Evolutionary conservation across 1,140 invertebrate species (phyloP), one percentile per base, ranked within the genome.

Genomic region (Drosophila nannoptera): DNA sequence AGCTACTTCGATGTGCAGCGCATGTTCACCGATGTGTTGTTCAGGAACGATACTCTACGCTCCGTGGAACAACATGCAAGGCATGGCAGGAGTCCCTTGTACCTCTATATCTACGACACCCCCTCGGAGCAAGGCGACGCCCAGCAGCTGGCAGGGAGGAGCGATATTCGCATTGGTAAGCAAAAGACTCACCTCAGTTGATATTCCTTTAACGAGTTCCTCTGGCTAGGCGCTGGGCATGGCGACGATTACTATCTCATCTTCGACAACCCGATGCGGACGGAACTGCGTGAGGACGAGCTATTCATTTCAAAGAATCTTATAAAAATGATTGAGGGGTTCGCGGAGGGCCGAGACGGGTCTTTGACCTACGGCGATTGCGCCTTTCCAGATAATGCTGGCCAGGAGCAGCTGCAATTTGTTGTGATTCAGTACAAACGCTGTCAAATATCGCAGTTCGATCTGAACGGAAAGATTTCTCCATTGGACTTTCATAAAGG

Each of bases 21-120:
- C 6, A 73, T 81, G 22, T 78, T 75, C 16, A 81, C 78, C 1
- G 78, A 81, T 63, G 45, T 69, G 1, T 29, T 81, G 0, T 81
- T 81, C 31, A 73, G 60, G 35, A 70, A 73, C 42, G 69, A 63
- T 3, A 46, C 70, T 2, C 9, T 66, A 35, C 22, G 67, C 16
- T 46, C 78, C 4, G 11, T 75, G 6, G 43, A 66, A 9, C 48
- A 75, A 36, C 75, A 81, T 35, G 36, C 52, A 1, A 16, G 52
- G 35, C 7, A 66, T 16, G 53, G 45, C 5, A 52, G 32, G 22
- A 59, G 45, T 52, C 69, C 78, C 4, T 54, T 81, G 7, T 81
- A 75, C 16, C 63, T 50, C 0, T 75, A 62, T 36, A 56, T 78
- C 2, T 81, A 78, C 35, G 78, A 81, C 33, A 78, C 73, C 69